Evolutionary conservation across 2,797 vertebrate species (phyloP).

Genomic region (Lepilemur septentrionalis): DNA sequence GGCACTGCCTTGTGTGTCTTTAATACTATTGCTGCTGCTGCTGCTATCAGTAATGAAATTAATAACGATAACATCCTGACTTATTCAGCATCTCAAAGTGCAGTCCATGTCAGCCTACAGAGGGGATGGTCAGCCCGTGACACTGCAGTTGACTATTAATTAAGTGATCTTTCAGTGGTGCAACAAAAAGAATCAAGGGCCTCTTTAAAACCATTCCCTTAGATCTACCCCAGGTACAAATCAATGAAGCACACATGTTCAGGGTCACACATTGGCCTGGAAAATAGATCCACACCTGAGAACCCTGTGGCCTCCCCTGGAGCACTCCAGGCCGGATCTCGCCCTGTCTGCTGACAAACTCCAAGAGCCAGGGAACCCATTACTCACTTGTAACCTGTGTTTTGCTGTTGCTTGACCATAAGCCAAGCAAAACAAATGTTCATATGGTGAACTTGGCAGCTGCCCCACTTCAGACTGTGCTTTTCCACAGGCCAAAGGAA

Average conservation of each 20-base stretch:
- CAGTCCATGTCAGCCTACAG: neutral
- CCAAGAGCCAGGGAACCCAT: neutral
- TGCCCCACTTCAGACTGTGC: neutral
- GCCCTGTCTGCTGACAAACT: neutral
- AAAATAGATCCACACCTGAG: neutral
- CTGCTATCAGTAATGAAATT: neutral
- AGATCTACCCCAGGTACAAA: neutral
- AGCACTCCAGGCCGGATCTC: neutral
- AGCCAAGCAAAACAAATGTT: constrained; percentile 43
- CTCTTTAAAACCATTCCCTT: constrained; percentile 32
- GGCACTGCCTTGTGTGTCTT: neutral
- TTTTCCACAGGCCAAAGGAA: neutral
- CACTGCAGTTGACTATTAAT: neutral
- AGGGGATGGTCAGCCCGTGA: neutral
- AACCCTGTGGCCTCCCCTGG: neutral
- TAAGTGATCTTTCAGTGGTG: constrained; percentile 15
- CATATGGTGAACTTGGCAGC: constrained; percentile 36
- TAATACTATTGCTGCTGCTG: neutral
- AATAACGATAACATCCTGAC: neutral
- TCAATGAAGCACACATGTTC: neutral
- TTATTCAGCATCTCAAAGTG: neutral
- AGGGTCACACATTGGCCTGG: neutral
- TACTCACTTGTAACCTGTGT: neutral
- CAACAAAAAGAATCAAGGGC: neutral
- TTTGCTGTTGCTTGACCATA: neutral